A percentile compares a stretch with the other conserved stretches of the same genome.
phyloP scores from a whole-genome alignment of 1,140 invertebrate genomes.

The Hylaeus anthracinus region DNA sequence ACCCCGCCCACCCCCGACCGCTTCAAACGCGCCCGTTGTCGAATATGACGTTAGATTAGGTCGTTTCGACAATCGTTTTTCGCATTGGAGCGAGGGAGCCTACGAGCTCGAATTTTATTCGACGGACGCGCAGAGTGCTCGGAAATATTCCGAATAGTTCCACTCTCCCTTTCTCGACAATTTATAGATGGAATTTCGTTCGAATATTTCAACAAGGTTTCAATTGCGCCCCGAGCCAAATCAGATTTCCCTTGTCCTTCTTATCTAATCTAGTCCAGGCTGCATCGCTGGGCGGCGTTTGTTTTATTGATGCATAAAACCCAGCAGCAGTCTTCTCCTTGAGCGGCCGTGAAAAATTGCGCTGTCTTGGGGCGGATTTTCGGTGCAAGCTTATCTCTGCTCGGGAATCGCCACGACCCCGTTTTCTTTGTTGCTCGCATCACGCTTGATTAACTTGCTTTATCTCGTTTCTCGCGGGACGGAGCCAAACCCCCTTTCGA shows the following conservation, averaged over 20 bases:
- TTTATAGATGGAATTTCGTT: no score
- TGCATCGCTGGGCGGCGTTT: background rate
- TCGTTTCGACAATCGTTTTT: constrained; percentile 18
- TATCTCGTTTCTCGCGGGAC: constrained; percentile 27
- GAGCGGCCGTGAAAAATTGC: constrained; percentile 26
- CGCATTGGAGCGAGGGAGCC: background rate
- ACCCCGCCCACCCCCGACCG: background rate
- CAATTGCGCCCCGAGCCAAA: background rate
- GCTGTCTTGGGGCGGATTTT: constrained; percentile 20
- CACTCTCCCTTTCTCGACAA: no score
- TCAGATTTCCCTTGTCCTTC: background rate
- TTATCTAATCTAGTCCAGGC: background rate
- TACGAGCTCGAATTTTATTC: background rate
- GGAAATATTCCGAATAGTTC: no score
- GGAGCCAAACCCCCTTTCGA: constrained; percentile 1
- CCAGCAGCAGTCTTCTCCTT: background rate
- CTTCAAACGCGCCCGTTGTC: background rate
- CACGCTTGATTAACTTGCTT: constrained; percentile 37
- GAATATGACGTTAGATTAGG: constrained; percentile 17
- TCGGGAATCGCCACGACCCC: constrained; percentile 7
- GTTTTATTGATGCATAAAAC: constrained; percentile 35
- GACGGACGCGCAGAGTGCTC: no score
- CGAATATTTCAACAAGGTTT: background rate
- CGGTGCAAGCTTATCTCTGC: constrained; percentile 17
- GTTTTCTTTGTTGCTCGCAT: constrained; percentile 23